Evolutionary conservation across 2,888 invertebrate genomes (phyloP).

Genomic region (Stomorhina lunata): DNA sequence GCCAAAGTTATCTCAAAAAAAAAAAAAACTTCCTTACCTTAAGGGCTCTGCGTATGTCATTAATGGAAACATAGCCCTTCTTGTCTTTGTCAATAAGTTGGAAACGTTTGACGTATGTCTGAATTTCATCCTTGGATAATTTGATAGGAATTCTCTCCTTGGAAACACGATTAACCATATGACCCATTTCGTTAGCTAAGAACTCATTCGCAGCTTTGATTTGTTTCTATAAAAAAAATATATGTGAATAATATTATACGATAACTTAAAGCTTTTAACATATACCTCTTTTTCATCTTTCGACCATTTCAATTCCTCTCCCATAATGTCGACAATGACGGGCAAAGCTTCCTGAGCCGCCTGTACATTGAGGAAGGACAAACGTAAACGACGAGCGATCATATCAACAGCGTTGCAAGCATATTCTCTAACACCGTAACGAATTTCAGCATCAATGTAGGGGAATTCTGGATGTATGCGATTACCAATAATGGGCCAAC

Average conservation of each 20-base stretch:
- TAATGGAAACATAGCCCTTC: constrained; percentile 98
- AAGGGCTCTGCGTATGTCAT: constrained; percentile 96
- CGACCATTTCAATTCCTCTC: constrained; percentile 95
- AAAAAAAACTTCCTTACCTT: constrained; percentile 85
- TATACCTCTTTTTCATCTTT: constrained; percentile 86
- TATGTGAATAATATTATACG: background rate
- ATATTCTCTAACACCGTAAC: constrained; percentile 97
- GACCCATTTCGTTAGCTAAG: constrained; percentile 97
- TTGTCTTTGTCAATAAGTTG: constrained; percentile 96
- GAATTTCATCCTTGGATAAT: constrained; percentile 95
- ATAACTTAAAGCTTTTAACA: no score
- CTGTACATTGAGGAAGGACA: constrained; percentile 98
- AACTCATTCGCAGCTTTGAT: constrained; percentile 90
- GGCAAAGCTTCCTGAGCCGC: constrained; percentile 98
- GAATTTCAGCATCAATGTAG: constrained; percentile 97
- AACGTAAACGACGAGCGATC: constrained; percentile 94
- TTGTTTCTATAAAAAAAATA: constrained; percentile 84
- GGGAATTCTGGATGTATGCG: constrained; percentile 99
- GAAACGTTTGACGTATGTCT: constrained; percentile 96
- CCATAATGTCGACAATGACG: constrained; percentile 96
- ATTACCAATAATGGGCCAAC: constrained; percentile 99
- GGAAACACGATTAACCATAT: constrained; percentile 92
- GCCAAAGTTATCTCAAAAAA: background rate
- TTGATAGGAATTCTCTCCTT: constrained; percentile 94
- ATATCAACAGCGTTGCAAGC: constrained; percentile 98